Evolutionary conservation across 2,113 vertebrate genomes (phyloP), one percentile per base, ranked within the genome.

Genomic region (Hymenochirus boettgeri): DNA sequence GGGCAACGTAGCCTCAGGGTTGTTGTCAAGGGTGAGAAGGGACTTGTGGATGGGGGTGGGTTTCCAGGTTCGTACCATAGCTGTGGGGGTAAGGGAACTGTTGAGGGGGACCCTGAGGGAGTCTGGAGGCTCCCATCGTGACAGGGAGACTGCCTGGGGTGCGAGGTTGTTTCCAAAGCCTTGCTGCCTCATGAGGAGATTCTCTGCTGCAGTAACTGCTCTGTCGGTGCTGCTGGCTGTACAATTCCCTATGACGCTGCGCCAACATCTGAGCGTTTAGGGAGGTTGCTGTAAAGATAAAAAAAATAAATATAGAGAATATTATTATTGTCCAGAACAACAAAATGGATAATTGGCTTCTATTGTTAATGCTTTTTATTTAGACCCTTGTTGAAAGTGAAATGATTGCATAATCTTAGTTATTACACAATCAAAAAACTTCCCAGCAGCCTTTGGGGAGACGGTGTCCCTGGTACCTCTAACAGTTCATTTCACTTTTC

Each of bases 221-320:
- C 79, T 98, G 95, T 18, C 92, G 91, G 77, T 96, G 94, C 78
- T 98, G 92, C 24, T 93, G 91, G 85, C 91, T 98, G 76, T 92
- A 95, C 47, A 96, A 83, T 47, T 98, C 95, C 1, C 94, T 81
- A 60, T 97, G 93, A 26, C 94, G 89, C 77, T 98, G 94, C 0
- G 95, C 95, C 78, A 98, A 70, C 95, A 97, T 98, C 73, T 97
- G 93, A 21, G 95, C 95, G 0, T 98, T 98, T 53, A 97, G 80
- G 92, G 94, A 12, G 93, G 91, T 92, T 96, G 86, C 33, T 35
- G 33, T 11, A 13, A 35, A 13, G 1, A 13, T n/a, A n/a, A n/a
- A n/a, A n/a, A n/a, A n/a, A n/a, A n/a, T n/a, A n/a, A n/a, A n/a
- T n/a, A n/a, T n/a, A n/a, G n/a, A n/a, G n/a, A n/a, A n/a, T n/a